Base-by-base conservation (phyloP, 2,113 vertebrate genomes). In the Silurus asotus region DNA sequence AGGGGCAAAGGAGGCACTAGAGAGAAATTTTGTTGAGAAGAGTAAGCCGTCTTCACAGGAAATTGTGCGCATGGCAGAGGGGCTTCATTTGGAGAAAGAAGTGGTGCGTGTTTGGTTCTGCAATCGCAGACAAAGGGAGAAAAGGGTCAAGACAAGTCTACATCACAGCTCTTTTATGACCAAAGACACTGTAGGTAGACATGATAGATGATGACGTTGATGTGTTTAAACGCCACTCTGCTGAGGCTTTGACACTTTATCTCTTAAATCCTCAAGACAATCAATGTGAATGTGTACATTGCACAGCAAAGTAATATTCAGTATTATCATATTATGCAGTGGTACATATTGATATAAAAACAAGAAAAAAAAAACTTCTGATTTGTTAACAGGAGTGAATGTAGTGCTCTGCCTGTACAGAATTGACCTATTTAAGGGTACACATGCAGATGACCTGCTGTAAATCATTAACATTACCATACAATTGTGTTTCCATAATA, bases 91-190 rank as follows among this genome's bases (percentile, higher is more conserved):
- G 77, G 98, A 99, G 92, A 99, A 99, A 89, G 98, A 99, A 93
- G 98, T 99, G 48, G 97, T 99, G 56, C 95, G 98, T 90, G 98
- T 99, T 83, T 99, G 98, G 98, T 99, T 99, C 95, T 99, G 98
- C 92, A 99, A 99, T 91, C 94, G 98, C 67, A 96, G 98, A 83
- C 98, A 99, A 86, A 93, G 97, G 86, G 97, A 99, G 92, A 99
- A 99, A 90, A 95, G 98, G 56, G 98, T 99, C 85, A 99, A 99
- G 93, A 99, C 98, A 69, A 99, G 96, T 90, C 95, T 99, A 65
- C 97, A 96, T 82, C 97, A 98, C 91, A 98, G 95, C 37, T 88
- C 96, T 48, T 98, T 97, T 82, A 93, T 98, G 87, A 90, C 94
- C 91, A 99, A 98, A 93, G 95, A 98, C 48, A 94, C 94, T 98